A percentile compares a stretch with the other conserved stretches of the same genome.
These are phyloP conservation scores for Tanypteryx hageni DNA, from an alignment of 2,888 invertebrate species.

Conservation along the genomic window DNA sequence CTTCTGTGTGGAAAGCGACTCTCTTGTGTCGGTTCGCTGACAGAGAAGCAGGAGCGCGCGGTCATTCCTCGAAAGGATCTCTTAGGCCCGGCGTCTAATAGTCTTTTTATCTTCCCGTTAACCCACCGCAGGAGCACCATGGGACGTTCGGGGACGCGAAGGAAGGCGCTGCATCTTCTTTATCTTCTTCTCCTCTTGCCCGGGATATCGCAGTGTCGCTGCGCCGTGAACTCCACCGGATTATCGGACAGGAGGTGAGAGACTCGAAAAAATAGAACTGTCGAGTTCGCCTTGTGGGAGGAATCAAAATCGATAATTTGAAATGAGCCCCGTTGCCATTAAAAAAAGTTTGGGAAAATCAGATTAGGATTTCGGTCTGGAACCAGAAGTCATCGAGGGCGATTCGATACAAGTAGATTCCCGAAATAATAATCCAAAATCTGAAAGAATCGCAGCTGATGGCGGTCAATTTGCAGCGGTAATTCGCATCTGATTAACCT, in stretches of 20 bases:
- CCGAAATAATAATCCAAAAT: no score
- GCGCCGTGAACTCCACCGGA: slow-evolving; percentile 16
- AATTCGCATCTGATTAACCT: no score
- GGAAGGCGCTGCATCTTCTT: background rate
- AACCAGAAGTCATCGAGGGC: no score
- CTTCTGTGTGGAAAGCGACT: slow-evolving; percentile 37
- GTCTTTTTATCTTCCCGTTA: background rate
- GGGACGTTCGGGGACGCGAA: background rate
- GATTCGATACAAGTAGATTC: no score
- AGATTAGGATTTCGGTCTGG: no score
- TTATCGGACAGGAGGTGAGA: slow-evolving; percentile 35
- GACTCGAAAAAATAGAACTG: no score
- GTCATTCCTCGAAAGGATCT: slow-evolving; percentile 37
- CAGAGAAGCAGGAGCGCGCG: background rate
- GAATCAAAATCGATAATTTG: no score
- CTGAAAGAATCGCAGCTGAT: no score
- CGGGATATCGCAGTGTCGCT: background rate
- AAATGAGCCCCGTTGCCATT: no score
- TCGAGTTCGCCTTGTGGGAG: no score
- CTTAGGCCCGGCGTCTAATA: background rate
- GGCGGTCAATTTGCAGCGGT: no score
- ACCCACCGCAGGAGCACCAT: slow-evolving; percentile 6
- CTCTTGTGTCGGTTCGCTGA: background rate
- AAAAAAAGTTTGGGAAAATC: no score
- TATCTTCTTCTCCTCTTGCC: slow-evolving; percentile 30